Percentiles rank a stretch among this genome's conserved stretches.
Conservation (phyloP, 23 tunicate species). For the Oikopleura albicans region DNA sequence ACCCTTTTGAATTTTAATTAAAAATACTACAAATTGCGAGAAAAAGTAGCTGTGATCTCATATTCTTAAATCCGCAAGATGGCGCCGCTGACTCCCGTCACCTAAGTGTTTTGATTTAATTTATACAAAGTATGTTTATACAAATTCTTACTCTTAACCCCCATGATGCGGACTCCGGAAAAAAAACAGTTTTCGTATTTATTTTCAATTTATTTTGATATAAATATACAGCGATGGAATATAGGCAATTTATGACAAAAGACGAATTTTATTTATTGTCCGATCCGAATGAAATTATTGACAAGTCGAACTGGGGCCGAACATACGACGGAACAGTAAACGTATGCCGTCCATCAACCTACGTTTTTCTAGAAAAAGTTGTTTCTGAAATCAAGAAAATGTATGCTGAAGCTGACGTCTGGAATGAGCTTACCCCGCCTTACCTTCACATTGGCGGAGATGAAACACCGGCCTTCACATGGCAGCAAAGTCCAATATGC, state of each 20-base stretch:
- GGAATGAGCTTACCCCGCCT: not conserved
- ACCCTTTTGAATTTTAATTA: no score
- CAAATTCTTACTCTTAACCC: no score
- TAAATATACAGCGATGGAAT: not conserved
- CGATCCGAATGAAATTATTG: not conserved
- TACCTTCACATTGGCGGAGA: not conserved
- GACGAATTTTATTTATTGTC: not conserved
- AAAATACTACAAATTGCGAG: no score
- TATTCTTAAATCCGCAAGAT: no score
- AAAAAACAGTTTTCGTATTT: no score
- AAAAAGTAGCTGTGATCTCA: no score
- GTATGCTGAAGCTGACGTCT: not conserved
- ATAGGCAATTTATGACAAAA: not conserved
- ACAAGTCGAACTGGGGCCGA: not conserved
- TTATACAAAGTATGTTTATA: no score
- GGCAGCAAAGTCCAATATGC: not conserved
- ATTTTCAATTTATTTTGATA: no score
- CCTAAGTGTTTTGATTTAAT: no score
- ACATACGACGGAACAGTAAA: not conserved
- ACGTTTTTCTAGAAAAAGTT: not conserved
- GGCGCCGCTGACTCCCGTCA: no score
- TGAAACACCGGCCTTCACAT: not conserved
- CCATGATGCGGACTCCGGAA: no score
- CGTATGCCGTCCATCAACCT: not conserved
- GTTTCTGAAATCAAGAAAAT: not conserved